Percentiles rank a stretch among this genome's conserved stretches.
Evolutionary conservation across 1,140 invertebrate genomes (phyloP).

Genomic region (Macrotrachela quadricornifera): DNA sequence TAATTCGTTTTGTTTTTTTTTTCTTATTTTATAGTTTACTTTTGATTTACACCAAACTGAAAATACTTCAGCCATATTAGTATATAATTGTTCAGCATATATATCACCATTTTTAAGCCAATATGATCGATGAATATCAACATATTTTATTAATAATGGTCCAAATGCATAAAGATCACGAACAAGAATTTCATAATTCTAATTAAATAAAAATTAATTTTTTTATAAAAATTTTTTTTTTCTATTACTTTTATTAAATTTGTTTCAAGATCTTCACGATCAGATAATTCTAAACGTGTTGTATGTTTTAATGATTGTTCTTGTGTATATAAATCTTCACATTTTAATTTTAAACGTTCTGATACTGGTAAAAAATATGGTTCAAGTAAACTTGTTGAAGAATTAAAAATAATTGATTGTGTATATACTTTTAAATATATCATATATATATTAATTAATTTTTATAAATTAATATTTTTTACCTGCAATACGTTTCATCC

Average conservation of each 20-base stretch:
- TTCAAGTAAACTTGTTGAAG: constrained; percentile 33
- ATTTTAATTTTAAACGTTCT: constrained; percentile 24
- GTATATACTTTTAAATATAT: constrained; percentile 38
- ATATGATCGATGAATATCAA: constrained; percentile 52
- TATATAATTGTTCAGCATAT: constrained; percentile 28
- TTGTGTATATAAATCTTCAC: constrained; percentile 22
- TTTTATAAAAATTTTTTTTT: constrained; percentile 61
- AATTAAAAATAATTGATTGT: constrained; percentile 34
- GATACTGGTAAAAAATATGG: constrained; percentile 35
- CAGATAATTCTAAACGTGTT: constrained; percentile 35
- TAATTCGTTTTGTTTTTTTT: constrained; percentile 66
- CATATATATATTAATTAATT: constrained; percentile 93
- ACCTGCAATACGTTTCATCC: constrained; percentile 92
- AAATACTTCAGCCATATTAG: constrained; percentile 36
- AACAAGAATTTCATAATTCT: constrained; percentile 77
- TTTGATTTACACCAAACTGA: constrained; percentile 90
- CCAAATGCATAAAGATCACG: constrained; percentile 98
- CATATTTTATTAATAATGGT: constrained; percentile 92
- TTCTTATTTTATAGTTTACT: constrained; percentile 10
- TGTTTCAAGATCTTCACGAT: constrained; percentile 22
- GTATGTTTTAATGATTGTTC: constrained; percentile 27
- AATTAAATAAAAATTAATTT: constrained; percentile 50
- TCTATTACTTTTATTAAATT: constrained; percentile 56
- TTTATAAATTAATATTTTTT: constrained; percentile 69
- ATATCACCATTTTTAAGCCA: constrained; percentile 27